Base-by-base conservation (phyloP, 2,888 invertebrate genomes). In the Xylota sylvarum region DNA sequence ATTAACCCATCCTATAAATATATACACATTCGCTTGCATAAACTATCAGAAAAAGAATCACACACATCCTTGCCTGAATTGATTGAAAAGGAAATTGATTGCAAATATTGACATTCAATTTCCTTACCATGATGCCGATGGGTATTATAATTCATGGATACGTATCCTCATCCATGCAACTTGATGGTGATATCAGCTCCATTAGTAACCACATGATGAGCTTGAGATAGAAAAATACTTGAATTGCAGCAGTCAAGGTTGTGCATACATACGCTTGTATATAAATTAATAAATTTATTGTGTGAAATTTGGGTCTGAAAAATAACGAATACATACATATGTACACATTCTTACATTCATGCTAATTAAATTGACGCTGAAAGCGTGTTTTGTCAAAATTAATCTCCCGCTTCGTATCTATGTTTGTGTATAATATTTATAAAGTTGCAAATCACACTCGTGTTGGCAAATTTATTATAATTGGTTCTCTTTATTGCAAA, bases 91-190 rank as follows among this genome's bases (percentile, higher is more conserved):
- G 37, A 65, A 72, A 72, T 77, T 72, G 48, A 72, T 64, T 67
- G 64, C 50, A 64, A 72, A 82, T 76, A 76, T 82, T 82, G 70
- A 65, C 76, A 70, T 70, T 82, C 40, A 65, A 56, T 82, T 72
- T 40, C 50, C 76, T 40, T 65, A 12, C 6, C 19, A 19, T 17
- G 56, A 14, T 37, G 40, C 40, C 40, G 35, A 9, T 1, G 27
- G 56, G 19, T 4, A 50, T 10, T n/a, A 35, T 23, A 58, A 10
- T 30, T 32, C 12, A n/a, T 52, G 65, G 1, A 9, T 12, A 58
- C 19, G 12, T 40, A 56, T 52, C 52, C 52, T 62, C 32, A 32
- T n/a, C 27, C 46, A 23, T 32, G 17, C 14, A 58, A 35, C 30
- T 35, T 30, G 40, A 5, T 48, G 70, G 30, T 72, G 70, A 72